Evolutionary conservation across 2,797 vertebrate genomes (phyloP), one percentile per base, ranked within the genome.

Genomic region (Cuculus canorus): DNA sequence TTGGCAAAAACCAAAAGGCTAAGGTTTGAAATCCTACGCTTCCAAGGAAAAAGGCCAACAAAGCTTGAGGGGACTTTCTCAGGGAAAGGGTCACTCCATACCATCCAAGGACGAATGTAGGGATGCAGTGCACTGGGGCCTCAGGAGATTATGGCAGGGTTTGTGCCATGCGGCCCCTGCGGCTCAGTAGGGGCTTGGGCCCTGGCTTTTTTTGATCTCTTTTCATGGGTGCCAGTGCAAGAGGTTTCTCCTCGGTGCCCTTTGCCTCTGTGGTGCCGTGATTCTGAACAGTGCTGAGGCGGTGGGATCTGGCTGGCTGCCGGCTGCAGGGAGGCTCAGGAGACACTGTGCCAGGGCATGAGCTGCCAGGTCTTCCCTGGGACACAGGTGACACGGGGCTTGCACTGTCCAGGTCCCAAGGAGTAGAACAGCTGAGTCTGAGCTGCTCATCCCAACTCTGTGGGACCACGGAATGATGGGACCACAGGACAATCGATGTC

Each of bases 111-210:
- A 77, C n/a, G 52, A 79, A 56, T 18, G 39, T 68, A 61, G 56
- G 17, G n/a, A 27, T 52, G 25, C 37, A 85, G 15, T 43, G 59
- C 41, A 6, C 17, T 15, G 30, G 64, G n/a, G 18, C 30, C 57
- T 57, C 0, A 0, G 39, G 39, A 39, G 39, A 39, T 52, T 52
- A 4, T 19, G n/a, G 60, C 45, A 45, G 54, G n/a, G 28, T 8
- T 43, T 79, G 8, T 75, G 54, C 28, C 2, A 3, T 13, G 4
- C 4, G 12, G 48, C 43, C 86, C 45, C 37, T 41, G 4, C 24
- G 50, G 33, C 45, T 59, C 39, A 7, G 27, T n/a, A 70, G 35
- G 14, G 68, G 41, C 65, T 27, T 17, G n/a, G 47, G n/a, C 13
- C 13, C 17, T 63, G 59, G 33, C 9, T 54, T n/a, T 28, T 59